phyloP scores from a whole-genome alignment of 1,140 invertebrate species.

The Onthophagus taurus region DNA sequence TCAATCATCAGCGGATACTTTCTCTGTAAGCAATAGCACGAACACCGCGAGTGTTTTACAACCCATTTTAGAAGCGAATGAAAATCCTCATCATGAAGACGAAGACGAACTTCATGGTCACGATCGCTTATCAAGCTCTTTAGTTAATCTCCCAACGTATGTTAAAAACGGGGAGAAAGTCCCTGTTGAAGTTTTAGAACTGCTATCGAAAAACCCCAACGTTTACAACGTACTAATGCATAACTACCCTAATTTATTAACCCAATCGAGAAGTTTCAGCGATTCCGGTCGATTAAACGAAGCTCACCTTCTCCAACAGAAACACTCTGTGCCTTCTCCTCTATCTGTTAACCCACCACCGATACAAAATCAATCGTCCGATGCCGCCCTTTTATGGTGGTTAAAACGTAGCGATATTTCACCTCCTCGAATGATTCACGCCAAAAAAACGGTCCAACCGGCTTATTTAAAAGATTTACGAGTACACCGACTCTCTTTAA shows the following conservation, averaged over 20 bases:
- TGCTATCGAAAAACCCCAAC: constrained; percentile 57
- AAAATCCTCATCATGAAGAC: constrained; percentile 24
- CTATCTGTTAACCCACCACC: constrained; percentile 30
- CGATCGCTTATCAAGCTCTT: constrained; percentile 57
- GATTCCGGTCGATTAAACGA: constrained; percentile 50
- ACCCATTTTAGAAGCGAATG: constrained; percentile 29
- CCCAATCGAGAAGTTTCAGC: constrained; percentile 60
- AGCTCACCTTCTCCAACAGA: constrained; percentile 16
- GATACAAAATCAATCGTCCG: constrained; percentile 29
- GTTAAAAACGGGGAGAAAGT: constrained; percentile 66
- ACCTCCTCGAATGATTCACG: constrained; percentile 37
- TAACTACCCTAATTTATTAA: constrained; percentile 62
- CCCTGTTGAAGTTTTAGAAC: constrained; percentile 62
- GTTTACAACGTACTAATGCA: constrained; percentile 61
- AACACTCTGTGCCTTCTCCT: constrained; percentile 36
- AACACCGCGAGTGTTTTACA: constrained; percentile 47
- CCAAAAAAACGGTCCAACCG: constrained; percentile 42
- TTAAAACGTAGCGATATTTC: constrained; percentile 39
- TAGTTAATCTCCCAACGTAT: constrained; percentile 75
- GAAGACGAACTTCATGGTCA: constrained; percentile 16
- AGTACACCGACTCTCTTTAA: constrained; percentile 65
- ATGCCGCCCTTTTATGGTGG: constrained; percentile 48
- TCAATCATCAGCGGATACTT: constrained; percentile 53
- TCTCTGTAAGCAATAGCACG: constrained; percentile 57
- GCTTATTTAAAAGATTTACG: constrained; percentile 60